A percentile compares a stretch with the other conserved stretches of the same genome.
These are phyloP conservation scores for Dinomys branickii DNA, from an alignment of 2,113 vertebrate genomes.

Conservation along the genomic window DNA sequence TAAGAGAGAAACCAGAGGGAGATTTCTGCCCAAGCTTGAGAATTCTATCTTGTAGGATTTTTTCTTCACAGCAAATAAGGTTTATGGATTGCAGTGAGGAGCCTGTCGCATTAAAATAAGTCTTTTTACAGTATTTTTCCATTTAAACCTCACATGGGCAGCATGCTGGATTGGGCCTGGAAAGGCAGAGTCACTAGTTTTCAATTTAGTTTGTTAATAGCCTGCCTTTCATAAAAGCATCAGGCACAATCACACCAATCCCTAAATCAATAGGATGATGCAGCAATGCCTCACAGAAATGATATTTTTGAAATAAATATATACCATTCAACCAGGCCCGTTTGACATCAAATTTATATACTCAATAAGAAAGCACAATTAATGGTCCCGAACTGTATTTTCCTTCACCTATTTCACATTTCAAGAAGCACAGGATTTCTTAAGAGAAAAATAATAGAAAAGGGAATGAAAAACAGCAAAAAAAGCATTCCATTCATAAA, in stretches of 20 bases:
- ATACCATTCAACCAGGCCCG: conserved; percentile 83
- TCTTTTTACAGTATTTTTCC: conserved; percentile 85
- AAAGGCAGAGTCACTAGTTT: conserved; percentile 88
- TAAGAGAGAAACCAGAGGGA: conserved; percentile 76
- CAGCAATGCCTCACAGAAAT: conserved; percentile 86
- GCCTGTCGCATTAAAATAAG: conserved; percentile 81
- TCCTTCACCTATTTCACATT: conserved; percentile 85
- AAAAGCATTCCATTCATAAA: conserved; percentile 80
- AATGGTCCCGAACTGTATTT: conserved; percentile 86
- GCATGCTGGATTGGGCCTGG: conserved; percentile 78
- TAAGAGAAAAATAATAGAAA: conserved; percentile 61
- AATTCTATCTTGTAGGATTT: conserved; percentile 79
- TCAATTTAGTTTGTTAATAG: conserved; percentile 91
- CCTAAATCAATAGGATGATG: conserved; percentile 89
- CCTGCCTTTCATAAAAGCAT: conserved; percentile 89
- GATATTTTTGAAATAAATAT: conserved; percentile 90
- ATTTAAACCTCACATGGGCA: conserved; percentile 81
- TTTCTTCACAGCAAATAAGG: conserved; percentile 78
- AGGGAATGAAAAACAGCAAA: conserved; percentile 69
- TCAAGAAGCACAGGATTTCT: conserved; percentile 80
- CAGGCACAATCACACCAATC: conserved; percentile 88
- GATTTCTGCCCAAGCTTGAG: conserved; percentile 80
- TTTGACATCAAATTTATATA: conserved; percentile 89
- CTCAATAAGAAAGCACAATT: conserved; percentile 89
- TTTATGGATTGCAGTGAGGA: conserved; percentile 84